A percentile compares a stretch with the other conserved stretches of the same genome.
These are phyloP conservation scores for Oxyteleia sp. DNA, from an alignment of 2,888 invertebrate species.

Conservation along the genomic window DNA sequence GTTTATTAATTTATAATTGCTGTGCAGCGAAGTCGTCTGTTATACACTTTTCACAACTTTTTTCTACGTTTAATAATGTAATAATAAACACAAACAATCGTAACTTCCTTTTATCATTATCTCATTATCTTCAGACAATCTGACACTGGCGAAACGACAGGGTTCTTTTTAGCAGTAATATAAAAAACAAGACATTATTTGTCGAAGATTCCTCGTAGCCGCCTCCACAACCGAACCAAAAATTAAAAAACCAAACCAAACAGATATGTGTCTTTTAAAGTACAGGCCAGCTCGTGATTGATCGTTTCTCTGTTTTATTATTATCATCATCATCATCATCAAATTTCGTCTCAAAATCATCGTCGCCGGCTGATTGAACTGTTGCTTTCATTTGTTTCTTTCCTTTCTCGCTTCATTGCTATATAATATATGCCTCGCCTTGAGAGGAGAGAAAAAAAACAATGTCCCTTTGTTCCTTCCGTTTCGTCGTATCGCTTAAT, in stretches of 20 bases:
- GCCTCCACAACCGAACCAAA: slow-evolving; percentile 7
- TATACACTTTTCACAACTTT: too few relatives aligned
- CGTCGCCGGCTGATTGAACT: slow-evolving; percentile 43
- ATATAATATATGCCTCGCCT: slow-evolving; percentile 48
- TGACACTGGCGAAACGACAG: slow-evolving; percentile 2
- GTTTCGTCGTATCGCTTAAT: slow-evolving; percentile 83
- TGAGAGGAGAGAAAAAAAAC: slow-evolving; percentile 63
- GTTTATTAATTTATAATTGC: too few relatives aligned
- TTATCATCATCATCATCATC: slow-evolving; percentile 67
- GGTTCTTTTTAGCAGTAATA: neutral
- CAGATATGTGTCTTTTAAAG: slow-evolving; percentile 68
- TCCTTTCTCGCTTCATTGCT: slow-evolving; percentile 50
- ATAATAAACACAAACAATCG: slow-evolving; percentile 4
- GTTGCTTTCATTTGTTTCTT: slow-evolving; percentile 42
- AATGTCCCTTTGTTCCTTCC: slow-evolving; percentile 57
- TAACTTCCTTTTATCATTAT: neutral
- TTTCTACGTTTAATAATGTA: neutral
- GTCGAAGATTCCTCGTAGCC: neutral
- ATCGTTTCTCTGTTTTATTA: slow-evolving; percentile 71
- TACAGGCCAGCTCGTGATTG: slow-evolving; percentile 50
- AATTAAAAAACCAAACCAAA: slow-evolving; percentile 5
- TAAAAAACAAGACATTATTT: neutral
- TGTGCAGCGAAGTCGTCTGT: too few relatives aligned
- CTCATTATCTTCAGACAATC: neutral
- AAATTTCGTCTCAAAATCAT: slow-evolving; percentile 75